Evolutionary conservation across 2,113 vertebrate genomes (phyloP).

Genomic region (Chamaetylas fuelleborni): DNA sequence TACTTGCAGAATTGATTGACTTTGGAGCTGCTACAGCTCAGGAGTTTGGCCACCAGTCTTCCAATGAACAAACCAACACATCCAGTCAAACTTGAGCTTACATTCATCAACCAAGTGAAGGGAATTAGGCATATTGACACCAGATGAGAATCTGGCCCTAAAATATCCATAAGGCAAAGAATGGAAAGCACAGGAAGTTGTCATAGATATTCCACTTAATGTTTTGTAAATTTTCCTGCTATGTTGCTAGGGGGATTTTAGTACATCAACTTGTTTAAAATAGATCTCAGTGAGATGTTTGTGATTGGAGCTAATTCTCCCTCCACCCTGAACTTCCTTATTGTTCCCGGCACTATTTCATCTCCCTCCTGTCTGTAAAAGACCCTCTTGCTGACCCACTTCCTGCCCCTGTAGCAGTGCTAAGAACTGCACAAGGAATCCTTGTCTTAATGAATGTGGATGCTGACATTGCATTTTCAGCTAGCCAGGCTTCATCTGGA

Average conservation of each 20-base stretch:
- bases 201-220: background rate
- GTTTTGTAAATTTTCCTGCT: conserved; percentile 40
- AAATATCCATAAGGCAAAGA: background rate
- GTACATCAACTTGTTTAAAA: background rate
- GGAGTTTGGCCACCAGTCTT: background rate
- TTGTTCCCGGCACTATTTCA: background rate
- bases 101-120: background rate
- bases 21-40: background rate
- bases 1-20: background rate
- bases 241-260: conserved; percentile 21
- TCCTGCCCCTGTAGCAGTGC: conserved; percentile 1
- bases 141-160: background rate
- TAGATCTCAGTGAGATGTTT: conserved; percentile 3
- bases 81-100: background rate
- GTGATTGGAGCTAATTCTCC: background rate
- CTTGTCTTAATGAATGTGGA: conserved; percentile 14
- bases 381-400: conserved; percentile 5
- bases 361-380: background rate
- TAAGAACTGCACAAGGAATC: conserved; percentile 32
- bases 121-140: background rate
- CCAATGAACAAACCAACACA: background rate
- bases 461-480: conserved; percentile 18
- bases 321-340: background rate
- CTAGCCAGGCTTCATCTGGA: conserved; percentile 37
- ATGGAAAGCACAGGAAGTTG: background rate